phyloP scores from a whole-genome alignment of 2,888 invertebrate genomes.

The Masnerella sp. region DNA sequence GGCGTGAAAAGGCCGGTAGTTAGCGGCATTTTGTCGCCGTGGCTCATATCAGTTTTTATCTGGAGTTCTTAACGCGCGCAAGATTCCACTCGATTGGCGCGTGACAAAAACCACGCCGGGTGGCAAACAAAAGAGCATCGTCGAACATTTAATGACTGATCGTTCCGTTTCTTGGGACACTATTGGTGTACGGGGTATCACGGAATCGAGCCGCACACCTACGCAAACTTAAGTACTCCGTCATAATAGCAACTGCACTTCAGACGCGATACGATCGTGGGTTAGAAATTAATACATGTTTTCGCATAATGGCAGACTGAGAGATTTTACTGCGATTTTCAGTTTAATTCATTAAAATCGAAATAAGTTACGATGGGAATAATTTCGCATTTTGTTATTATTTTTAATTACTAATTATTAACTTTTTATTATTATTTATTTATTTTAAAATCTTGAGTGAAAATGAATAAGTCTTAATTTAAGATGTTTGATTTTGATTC shows the following conservation, averaged over 20 bases:
- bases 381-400: no score
- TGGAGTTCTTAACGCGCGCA: constrained; percentile 24
- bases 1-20: constrained; percentile 1
- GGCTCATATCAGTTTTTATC: constrained; percentile 23
- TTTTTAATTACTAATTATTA: no score
- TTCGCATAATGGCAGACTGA: constrained; percentile 8
- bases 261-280: constrained; percentile 24
- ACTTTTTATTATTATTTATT: no score
- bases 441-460: no score
- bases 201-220: constrained; percentile 24
- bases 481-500: no score
- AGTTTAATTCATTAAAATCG: no score
- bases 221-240: constrained; percentile 17
- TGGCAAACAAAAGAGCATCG: constrained; percentile 74
- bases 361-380: no score
- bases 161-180: constrained; percentile 69
- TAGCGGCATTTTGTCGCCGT: neutral
- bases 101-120: constrained; percentile 63
- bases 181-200: constrained; percentile 50
- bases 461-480: no score
- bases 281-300: constrained; percentile 23
- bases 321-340: no score
- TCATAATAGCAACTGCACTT: constrained; percentile 46
- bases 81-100: constrained; percentile 55
- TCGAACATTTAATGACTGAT: constrained; percentile 76